A percentile compares a stretch with the other conserved stretches of the same genome.
Conservation (phyloP, 2,797 vertebrate species). For the Linurgus olivaceus region DNA sequence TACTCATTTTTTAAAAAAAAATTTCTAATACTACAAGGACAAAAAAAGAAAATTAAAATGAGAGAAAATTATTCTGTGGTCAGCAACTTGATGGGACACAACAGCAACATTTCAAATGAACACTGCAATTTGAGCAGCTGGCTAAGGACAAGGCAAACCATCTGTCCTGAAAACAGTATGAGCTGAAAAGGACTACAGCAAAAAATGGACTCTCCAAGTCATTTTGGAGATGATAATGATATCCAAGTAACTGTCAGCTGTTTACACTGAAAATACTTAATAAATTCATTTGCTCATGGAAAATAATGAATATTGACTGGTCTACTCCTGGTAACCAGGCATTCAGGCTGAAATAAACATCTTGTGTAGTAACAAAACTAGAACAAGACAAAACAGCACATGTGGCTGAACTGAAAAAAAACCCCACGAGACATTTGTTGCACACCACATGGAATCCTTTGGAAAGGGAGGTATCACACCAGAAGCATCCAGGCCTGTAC, state of each 20-base stretch:
- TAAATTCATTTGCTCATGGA: background rate
- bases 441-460: background rate
- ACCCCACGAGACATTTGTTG: background rate
- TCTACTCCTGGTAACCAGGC: background rate
- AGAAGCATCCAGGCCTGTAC: background rate
- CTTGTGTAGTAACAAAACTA: background rate
- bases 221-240: background rate
- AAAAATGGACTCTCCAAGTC: background rate
- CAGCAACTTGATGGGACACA: background rate
- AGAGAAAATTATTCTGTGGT: background rate
- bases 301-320: background rate
- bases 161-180: background rate
- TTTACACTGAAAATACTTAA: background rate
- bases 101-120: background rate
- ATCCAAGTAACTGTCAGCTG: background rate
- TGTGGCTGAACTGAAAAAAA: background rate
- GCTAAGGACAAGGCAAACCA: background rate
- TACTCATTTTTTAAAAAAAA: too few relatives aligned
- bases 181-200: background rate
- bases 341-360: background rate
- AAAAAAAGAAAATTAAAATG: background rate
- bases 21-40: background rate
- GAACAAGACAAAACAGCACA: background rate
- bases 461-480: background rate
- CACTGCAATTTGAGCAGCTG: background rate